Conservation (phyloP, 1,140 invertebrate genomes). For the Drosophila truncata region DNA sequence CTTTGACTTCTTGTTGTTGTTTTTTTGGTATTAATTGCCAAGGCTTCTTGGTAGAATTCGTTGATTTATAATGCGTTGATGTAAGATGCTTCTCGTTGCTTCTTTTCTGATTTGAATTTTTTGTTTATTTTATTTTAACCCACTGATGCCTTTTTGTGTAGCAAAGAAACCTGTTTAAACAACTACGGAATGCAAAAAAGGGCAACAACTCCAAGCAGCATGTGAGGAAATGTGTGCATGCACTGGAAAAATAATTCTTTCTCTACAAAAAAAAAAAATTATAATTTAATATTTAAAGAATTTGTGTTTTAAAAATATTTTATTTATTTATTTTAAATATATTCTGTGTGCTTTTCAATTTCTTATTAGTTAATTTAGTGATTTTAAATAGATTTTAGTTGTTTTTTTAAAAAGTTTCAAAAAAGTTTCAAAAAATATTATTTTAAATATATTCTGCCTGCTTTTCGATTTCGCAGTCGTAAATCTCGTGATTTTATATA, state of each 20-base stretch:
- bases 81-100: neutral
- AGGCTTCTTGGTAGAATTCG: neutral
- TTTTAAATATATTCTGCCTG: no score
- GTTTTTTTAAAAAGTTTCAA: neutral
- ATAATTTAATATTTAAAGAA: no score
- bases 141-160: neutral
- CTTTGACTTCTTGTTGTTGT: slow-evolving; percentile 13
- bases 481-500: neutral
- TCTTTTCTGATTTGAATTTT: neutral
- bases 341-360: no score
- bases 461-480: no score
- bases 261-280: no score
- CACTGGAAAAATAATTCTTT: neutral
- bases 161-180: slow-evolving; percentile 15
- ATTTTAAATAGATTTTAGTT: neutral
- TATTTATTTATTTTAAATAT: no score
- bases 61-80: slow-evolving; percentile 21
- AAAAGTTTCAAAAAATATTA: no score
- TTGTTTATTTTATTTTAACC: neutral
- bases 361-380: neutral
- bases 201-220: neutral
- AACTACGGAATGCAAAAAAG: slow-evolving; percentile 1
- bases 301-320: no score
- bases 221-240: neutral
- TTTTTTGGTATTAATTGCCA: slow-evolving; percentile 29